A percentile compares a stretch with the other conserved stretches of the same genome.
Evolutionary conservation across 2,113 vertebrate species (phyloP).

Genomic region (Rhea americana): DNA sequence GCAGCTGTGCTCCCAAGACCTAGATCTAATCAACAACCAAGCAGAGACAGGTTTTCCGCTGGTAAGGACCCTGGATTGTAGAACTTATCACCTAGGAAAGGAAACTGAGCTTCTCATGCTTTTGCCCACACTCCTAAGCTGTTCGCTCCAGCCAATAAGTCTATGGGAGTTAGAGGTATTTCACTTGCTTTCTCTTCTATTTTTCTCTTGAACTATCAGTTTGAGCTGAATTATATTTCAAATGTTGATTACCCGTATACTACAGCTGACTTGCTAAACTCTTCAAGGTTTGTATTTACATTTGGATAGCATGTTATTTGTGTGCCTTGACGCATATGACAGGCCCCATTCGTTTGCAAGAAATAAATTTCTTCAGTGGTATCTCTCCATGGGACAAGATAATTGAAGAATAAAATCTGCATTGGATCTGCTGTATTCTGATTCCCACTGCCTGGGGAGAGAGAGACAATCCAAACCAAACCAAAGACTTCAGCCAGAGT

Average conservation of each 20-base stretch:
- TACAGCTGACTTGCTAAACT: not conserved
- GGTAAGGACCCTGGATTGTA: not conserved
- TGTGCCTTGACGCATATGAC: not conserved
- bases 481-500: not conserved
- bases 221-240: not conserved
- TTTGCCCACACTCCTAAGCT: not conserved
- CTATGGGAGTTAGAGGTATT: not conserved
- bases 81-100: not conserved
- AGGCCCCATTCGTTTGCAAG: not conserved
- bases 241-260: not conserved
- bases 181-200: not conserved
- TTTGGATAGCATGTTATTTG: not conserved
- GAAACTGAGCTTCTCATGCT: not conserved
- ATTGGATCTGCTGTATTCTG: not conserved
- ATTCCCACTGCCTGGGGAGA: not conserved
- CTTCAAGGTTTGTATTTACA: not conserved
- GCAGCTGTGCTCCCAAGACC: not conserved
- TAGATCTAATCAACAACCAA: not conserved
- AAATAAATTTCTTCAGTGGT: not conserved
- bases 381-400: not conserved
- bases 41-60: not conserved
- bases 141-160: not conserved
- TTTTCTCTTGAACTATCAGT: not conserved
- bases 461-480: not conserved
- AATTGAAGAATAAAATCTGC: not conserved